phyloP scores from a whole-genome alignment of 2,888 invertebrate genomes.

The Napeogenes sylphis region DNA sequence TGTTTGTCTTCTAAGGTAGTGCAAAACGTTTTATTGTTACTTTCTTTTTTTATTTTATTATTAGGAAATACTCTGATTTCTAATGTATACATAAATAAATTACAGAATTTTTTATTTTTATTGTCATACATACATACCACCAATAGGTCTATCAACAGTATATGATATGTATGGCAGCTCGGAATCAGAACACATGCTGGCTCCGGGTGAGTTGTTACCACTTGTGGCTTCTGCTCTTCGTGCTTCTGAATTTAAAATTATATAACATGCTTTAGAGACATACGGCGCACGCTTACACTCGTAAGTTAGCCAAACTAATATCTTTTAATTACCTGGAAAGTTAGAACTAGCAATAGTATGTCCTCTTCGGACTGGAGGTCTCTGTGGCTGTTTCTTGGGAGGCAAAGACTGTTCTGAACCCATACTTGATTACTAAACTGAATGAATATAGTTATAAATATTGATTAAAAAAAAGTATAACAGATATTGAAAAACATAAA shows the following conservation, averaged over 20 bases:
- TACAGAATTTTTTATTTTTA: no score
- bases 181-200: slow-evolving; percentile 92
- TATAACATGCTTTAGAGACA: no score
- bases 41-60: neutral
- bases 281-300: no score
- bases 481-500: neutral
- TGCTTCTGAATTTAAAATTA: slow-evolving; percentile 40
- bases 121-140: slow-evolving; percentile 70
- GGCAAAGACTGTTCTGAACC: slow-evolving; percentile 81
- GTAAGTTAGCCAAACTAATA: no score
- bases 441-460: neutral
- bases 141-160: slow-evolving; percentile 91
- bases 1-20: no score
- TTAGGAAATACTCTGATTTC: no score
- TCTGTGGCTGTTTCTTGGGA: slow-evolving; percentile 52
- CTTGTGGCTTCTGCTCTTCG: slow-evolving; percentile 68
- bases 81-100: no score
- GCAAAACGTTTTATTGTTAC: no score
- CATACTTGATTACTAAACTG: slow-evolving; percentile 51
- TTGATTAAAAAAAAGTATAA: neutral
- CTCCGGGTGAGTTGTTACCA: slow-evolving; percentile 88
- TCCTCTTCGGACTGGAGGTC: slow-evolving; percentile 64
- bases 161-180: slow-evolving; percentile 95
- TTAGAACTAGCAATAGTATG: slow-evolving; percentile 68
- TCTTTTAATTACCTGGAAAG: slow-evolving; percentile 48